Percentiles rank a stretch among this genome's conserved stretches.
These are phyloP conservation scores for Hoplostethus mediterraneus DNA, from an alignment of 2,797 vertebrate species.

Conservation along the genomic window DNA sequence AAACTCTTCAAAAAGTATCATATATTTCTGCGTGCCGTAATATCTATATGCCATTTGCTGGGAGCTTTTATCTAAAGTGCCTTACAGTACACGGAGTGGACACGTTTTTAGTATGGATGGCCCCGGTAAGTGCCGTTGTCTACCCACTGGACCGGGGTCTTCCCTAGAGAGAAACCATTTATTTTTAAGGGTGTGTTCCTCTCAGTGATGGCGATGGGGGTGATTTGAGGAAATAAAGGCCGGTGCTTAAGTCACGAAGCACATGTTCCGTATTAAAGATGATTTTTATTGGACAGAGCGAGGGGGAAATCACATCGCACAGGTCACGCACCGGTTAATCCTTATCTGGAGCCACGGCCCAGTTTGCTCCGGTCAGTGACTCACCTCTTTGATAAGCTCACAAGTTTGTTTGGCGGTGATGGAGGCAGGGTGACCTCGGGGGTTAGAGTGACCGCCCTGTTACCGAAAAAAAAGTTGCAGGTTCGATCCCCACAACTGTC, in stretches of 20 bases:
- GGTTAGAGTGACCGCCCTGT: too few relatives aligned
- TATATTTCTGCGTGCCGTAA: background rate
- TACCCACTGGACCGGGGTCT: background rate
- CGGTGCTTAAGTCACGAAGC: background rate
- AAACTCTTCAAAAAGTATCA: conserved; percentile 26
- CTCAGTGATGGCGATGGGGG: background rate
- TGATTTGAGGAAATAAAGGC: background rate
- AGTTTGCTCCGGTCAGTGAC: conserved; percentile 16
- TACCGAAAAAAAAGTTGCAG: background rate
- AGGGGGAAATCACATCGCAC: background rate
- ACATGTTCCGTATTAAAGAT: background rate
- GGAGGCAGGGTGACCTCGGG: too few relatives aligned
- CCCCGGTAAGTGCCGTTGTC: conserved; percentile 8
- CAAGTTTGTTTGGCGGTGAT: background rate
- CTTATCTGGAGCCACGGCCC: conserved; percentile 31
- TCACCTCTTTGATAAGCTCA: conserved; percentile 34
- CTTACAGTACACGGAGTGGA: conserved; percentile 19
- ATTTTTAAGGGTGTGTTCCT: background rate
- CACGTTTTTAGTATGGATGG: conserved; percentile 9
- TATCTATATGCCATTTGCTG: conserved; percentile 20
- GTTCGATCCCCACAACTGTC: too few relatives aligned
- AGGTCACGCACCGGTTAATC: background rate
- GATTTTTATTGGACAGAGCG: background rate
- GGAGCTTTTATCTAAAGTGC: conserved; percentile 51
- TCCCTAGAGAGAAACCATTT: conserved; percentile 1